A percentile compares a stretch with the other conserved stretches of the same genome.
These are phyloP conservation scores for Globia sparganii DNA, from an alignment of 2,888 invertebrate species.

Conservation along the genomic window DNA sequence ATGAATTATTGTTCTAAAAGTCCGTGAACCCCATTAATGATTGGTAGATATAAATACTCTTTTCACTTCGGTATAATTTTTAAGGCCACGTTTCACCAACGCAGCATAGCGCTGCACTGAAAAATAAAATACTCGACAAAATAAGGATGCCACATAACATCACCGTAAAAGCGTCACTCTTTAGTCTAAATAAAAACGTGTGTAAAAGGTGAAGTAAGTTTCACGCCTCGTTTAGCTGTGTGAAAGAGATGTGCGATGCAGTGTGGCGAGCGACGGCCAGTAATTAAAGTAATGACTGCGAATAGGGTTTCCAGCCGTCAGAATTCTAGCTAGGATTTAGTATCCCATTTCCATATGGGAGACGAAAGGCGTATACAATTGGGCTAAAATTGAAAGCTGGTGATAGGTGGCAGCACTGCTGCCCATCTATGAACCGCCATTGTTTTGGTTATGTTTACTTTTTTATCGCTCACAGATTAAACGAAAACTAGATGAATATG, in stretches of 20 bases:
- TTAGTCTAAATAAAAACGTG: slow-evolving; percentile 34
- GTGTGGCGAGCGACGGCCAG: slow-evolving; percentile 44
- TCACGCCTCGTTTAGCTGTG: slow-evolving; percentile 48
- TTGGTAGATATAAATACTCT: too few species aligned
- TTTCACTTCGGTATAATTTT: background rate
- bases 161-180: slow-evolving; percentile 22
- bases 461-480: too few species aligned
- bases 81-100: background rate
- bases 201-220: slow-evolving; percentile 35
- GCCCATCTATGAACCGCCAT: too few species aligned
- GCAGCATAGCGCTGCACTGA: background rate
- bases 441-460: too few species aligned
- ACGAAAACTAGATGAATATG: too few species aligned
- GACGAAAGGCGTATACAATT: background rate
- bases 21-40: background rate
- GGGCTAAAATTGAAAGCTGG: too few species aligned
- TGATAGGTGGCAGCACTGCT: too few species aligned
- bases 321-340: background rate
- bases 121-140: background rate
- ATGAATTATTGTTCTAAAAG: background rate
- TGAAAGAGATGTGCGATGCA: slow-evolving; percentile 58
- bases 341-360: background rate
- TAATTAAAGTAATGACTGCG: slow-evolving; percentile 63
- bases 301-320: slow-evolving; percentile 37
- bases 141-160: slow-evolving; percentile 16